Evolutionary conservation across 2,797 vertebrate species (phyloP).

Genomic region (Danio jaintianensis): DNA sequence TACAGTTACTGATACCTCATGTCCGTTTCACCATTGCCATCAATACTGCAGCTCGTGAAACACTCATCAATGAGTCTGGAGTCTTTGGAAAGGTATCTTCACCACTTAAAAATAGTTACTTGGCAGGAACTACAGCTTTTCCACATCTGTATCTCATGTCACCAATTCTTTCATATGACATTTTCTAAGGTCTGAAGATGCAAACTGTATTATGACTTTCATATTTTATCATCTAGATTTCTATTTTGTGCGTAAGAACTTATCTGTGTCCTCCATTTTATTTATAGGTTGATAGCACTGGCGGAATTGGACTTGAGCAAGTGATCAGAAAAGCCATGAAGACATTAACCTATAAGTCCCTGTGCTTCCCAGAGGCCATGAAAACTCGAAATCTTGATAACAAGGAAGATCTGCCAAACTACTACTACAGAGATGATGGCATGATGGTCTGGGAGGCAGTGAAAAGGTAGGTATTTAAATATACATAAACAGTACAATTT

Average conservation of each 20-base stretch:
- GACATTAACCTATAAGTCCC: conserved; percentile 84
- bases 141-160: no score
- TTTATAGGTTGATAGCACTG: conserved; percentile 89
- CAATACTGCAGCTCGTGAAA: conserved; percentile 94
- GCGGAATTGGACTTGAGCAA: conserved; percentile 90
- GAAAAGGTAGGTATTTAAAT: conserved; percentile 72
- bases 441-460: conserved; percentile 88
- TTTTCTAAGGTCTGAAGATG: no score
- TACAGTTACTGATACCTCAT: conserved; percentile 91
- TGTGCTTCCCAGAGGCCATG: conserved; percentile 91
- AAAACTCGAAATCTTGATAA: conserved; percentile 78
- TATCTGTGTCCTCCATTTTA: background rate
- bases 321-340: conserved; percentile 87
- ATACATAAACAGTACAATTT: no score
- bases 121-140: no score
- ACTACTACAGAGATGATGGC: conserved; percentile 93
- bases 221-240: no score
- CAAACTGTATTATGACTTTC: no score
- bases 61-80: conserved; percentile 87
- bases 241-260: background rate
- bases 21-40: conserved; percentile 94
- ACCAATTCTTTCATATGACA: no score
- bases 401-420: conserved; percentile 89
- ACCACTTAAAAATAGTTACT: no score
- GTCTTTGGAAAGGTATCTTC: no score